Conservation (phyloP, 2,797 vertebrate species). For the Eulemur albifrons region DNA sequence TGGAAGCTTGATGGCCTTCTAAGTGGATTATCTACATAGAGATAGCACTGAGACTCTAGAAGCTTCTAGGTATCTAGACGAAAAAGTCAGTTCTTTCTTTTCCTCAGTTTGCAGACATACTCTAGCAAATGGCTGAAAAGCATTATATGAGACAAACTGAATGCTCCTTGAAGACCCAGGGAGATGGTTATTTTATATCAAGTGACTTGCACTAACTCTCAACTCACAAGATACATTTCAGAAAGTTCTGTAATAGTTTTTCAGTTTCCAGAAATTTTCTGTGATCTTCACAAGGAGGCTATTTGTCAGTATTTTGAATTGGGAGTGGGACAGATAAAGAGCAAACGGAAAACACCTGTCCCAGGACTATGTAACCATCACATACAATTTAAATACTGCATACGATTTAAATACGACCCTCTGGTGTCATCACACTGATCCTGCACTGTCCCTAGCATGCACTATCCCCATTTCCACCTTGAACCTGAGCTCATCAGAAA, state of each 20-base stretch:
- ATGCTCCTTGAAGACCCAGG: background rate
- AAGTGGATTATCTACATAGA: background rate
- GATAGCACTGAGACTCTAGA: background rate
- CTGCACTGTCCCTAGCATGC: too few relatives aligned
- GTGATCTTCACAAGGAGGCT: background rate
- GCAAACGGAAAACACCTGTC: background rate
- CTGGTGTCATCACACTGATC: background rate
- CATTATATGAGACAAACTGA: background rate
- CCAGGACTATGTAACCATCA: background rate
- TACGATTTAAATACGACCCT: background rate
- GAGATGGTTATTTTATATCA: background rate
- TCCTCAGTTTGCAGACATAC: background rate
- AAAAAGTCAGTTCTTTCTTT: background rate
- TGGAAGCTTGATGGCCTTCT: background rate
- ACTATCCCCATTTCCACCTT: background rate
- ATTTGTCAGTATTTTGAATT: background rate
- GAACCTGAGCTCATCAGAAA: background rate
- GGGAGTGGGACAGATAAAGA: background rate
- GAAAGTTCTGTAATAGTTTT: background rate
- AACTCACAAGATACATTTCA: background rate
- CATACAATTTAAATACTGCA: background rate
- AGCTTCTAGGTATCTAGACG: background rate
- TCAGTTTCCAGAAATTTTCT: background rate
- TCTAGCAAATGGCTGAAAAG: background rate
- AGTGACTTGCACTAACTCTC: background rate